Conservation (phyloP, 2,113 vertebrate species). For the Chlamydotis undulata region DNA sequence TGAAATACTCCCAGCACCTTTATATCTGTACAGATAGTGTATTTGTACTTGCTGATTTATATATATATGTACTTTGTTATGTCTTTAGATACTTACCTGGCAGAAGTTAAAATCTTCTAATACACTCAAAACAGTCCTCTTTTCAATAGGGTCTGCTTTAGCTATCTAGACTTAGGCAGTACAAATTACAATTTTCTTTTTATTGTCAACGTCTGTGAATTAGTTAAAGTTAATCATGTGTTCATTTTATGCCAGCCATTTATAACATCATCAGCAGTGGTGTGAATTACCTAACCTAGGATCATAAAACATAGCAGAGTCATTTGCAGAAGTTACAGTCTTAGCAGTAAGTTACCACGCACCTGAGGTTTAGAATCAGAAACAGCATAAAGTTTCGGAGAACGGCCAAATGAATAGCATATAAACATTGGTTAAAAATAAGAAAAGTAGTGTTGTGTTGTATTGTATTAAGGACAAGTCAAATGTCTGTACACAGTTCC, state of each 20-base stretch:
- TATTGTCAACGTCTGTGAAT: conserved; percentile 48
- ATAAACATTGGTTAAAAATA: conserved; percentile 47
- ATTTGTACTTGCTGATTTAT: neutral
- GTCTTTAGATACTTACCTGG: neutral
- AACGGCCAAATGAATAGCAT: conserved; percentile 5
- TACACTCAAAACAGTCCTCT: neutral
- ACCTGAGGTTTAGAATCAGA: conserved; percentile 60
- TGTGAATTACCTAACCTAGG: conserved; percentile 62
- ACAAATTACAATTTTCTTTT: conserved; percentile 47
- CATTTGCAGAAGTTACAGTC: neutral
- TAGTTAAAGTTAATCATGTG: conserved; percentile 58
- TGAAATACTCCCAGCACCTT: neutral
- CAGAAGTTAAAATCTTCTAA: neutral
- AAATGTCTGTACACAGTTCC: neutral
- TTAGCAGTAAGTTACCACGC: conserved; percentile 4
- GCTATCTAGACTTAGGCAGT: neutral
- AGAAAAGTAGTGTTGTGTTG: conserved; percentile 33
- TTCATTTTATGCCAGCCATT: conserved; percentile 49
- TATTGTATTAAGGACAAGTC: neutral
- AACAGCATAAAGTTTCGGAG: conserved; percentile 38
- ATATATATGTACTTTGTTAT: neutral
- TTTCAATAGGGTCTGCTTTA: conserved; percentile 18
- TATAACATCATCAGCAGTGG: neutral
- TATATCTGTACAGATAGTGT: neutral
- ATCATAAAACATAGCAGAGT: conserved; percentile 17